These are phyloP conservation scores for Calliopum simillimum DNA, from an alignment of 2,888 invertebrate species.

Conservation along the genomic window DNA sequence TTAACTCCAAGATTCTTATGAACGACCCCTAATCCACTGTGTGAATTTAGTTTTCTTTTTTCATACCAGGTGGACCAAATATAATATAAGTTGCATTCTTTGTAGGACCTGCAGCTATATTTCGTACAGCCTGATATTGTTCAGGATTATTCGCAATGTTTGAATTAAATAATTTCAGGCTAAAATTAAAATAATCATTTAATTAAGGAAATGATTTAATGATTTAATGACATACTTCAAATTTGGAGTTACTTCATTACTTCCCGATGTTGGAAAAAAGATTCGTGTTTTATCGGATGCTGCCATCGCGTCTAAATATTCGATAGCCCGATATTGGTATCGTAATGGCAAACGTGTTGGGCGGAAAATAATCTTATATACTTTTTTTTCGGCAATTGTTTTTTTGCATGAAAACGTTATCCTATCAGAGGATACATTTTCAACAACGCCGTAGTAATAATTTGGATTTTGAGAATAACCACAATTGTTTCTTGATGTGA, in stretches of 20 bases:
- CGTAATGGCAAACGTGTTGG: conserved; percentile 21
- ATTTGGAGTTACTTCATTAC: background rate
- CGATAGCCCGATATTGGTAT: conserved; percentile 25
- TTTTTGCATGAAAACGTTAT: background rate
- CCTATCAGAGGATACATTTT: conserved; percentile 9
- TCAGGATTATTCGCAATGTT: conserved; percentile 70
- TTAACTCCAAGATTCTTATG: too few species aligned
- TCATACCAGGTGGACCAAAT: conserved; percentile 91
- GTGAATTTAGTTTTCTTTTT: too few species aligned
- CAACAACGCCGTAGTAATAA: background rate
- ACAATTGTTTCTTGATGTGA: too few species aligned
- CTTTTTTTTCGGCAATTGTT: too few species aligned
- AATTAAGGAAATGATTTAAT: background rate
- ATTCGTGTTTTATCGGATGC: background rate
- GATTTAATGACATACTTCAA: background rate
- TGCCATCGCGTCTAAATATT: background rate
- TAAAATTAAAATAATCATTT: conserved; percentile 31
- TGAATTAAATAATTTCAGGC: conserved; percentile 54
- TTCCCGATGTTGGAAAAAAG: background rate
- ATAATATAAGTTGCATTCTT: conserved; percentile 82
- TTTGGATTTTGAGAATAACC: background rate
- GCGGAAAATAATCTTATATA: conserved; percentile 16
- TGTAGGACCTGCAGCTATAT: conserved; percentile 74
- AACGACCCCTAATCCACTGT: too few species aligned
- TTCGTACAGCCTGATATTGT: conserved; percentile 75